These are phyloP conservation scores for Apogon talboti DNA, from an alignment of 2,797 vertebrate species.

Conservation along the genomic window DNA sequence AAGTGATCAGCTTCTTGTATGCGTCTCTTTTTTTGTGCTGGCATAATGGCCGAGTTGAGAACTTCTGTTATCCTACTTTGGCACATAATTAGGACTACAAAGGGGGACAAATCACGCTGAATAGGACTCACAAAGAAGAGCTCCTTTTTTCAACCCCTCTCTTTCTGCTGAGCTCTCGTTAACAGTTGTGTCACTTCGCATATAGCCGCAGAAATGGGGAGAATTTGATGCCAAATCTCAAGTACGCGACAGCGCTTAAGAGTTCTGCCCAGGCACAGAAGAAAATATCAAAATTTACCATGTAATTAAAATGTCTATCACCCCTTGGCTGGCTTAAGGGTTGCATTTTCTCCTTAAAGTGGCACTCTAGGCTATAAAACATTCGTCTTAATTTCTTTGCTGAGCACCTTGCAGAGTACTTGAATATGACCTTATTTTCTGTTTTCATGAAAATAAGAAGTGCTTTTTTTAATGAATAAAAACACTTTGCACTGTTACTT, in stretches of 20 bases:
- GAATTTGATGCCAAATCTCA: conserved; percentile 78
- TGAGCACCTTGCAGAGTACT: conserved; percentile 80
- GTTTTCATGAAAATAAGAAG: conserved; percentile 68
- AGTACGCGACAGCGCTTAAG: conserved; percentile 71
- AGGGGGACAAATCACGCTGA: conserved; percentile 99
- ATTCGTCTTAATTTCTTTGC: conserved; percentile 79
- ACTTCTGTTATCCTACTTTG: conserved; percentile 99
- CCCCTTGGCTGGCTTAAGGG: conserved; percentile 77
- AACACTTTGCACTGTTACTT: background rate
- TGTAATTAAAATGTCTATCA: conserved; percentile 90
- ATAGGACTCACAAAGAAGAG: conserved; percentile 97
- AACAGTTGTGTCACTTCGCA: conserved; percentile 84
- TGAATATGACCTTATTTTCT: conserved; percentile 77
- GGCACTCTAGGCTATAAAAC: conserved; percentile 83
- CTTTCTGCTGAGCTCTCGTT: conserved; percentile 85
- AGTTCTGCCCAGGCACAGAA: conserved; percentile 74
- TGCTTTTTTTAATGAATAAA: conserved; percentile 75
- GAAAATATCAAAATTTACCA: conserved; percentile 86
- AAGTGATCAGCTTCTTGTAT: conserved; percentile 99
- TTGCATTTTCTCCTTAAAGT: conserved; percentile 80
- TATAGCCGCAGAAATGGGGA: conserved; percentile 66
- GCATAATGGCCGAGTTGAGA: conserved; percentile 99
- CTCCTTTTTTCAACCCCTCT: conserved; percentile 88
- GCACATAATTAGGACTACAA: conserved; percentile 99
- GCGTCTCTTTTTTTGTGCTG: conserved; percentile 99